Conservation (phyloP, 2,113 vertebrate species). For the Podarcis raffonei region DNA sequence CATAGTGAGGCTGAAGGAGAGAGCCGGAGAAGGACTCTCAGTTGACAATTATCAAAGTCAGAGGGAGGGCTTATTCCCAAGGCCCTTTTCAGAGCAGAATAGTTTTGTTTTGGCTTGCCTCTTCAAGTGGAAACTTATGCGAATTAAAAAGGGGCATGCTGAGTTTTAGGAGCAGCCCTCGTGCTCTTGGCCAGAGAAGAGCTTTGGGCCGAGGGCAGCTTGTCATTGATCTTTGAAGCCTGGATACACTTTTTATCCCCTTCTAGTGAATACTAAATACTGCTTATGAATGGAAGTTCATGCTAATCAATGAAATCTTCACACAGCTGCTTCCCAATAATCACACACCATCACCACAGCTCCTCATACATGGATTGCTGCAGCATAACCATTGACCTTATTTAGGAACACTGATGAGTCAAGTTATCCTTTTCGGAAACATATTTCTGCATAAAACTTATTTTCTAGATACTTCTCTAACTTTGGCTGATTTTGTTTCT, state of each 20-base stretch:
- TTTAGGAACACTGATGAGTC: conserved; percentile 46
- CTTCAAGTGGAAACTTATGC: conserved; percentile 80
- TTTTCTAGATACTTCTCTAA: conserved; percentile 18
- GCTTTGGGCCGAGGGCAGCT: conserved; percentile 59
- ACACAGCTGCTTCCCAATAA: conserved; percentile 45
- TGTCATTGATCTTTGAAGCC: conserved; percentile 79
- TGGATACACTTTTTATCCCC: conserved; percentile 62
- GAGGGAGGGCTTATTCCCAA: conserved; percentile 66
- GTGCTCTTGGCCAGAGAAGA: conserved; percentile 61
- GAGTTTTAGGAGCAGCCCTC: conserved; percentile 68
- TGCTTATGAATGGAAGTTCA: conserved; percentile 64
- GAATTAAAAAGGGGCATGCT: conserved; percentile 83
- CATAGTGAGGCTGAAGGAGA: conserved; percentile 48
- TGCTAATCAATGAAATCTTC: conserved; percentile 64
- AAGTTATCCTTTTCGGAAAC: not conserved
- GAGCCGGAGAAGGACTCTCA: conserved; percentile 38
- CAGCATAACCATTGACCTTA: conserved; percentile 51
- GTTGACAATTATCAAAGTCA: conserved; percentile 73
- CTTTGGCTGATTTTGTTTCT: conserved; percentile 24
- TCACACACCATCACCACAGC: conserved; percentile 62
- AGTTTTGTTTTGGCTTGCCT: conserved; percentile 77
- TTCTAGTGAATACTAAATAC: conserved; percentile 61
- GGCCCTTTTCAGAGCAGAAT: conserved; percentile 61
- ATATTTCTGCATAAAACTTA: conserved; percentile 4
- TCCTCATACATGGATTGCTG: conserved; percentile 50